Base-by-base conservation (phyloP, 1,140 invertebrate species). In the Heliothis virescens region DNA sequence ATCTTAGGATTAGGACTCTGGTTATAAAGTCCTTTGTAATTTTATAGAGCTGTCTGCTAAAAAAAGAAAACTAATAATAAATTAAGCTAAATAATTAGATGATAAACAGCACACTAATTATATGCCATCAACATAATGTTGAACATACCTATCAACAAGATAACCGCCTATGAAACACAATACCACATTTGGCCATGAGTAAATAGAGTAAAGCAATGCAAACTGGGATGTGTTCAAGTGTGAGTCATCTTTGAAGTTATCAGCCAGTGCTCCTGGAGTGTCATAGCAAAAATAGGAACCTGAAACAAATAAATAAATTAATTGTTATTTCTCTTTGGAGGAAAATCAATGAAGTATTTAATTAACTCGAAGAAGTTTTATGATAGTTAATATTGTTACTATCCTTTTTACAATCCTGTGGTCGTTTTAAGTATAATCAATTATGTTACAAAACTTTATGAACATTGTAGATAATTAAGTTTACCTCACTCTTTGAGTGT, bases 251-350 rank as follows among this genome's bases (percentile, higher is more conserved):
- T 97, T 97, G 89, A 99, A 98, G 84, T 97, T 96, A 87, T 98
- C 97, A 89, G 99, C 98, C 50, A 99, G 90, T 11, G 99, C 98
- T 72, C 96, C 98, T 52, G 99, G 99, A 94, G 98, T 99, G 91
- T 99, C 99, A 95, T 99, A 99, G 91, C 99, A 99, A 91, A 99
- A 99, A 92, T 99, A 99, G n/a, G 98, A 99, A 84, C 98, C 98
- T 99, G 94, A 80, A 88, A 65, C 34, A 65, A n/a, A 16, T 48
- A 48, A 12, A 18, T 48, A 13, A 26, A 26, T 26, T 13, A 5
- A 65, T 16, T 63, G 10, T 48, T 41, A 65, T 16, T 41, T n/a
- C 52, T 53, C n/a, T n/a, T n/a, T 41, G 34, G 34, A 41, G 34
- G 34, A 41, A 41, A 7, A 41, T 5, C 34, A 34, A 26, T 26